Base-by-base conservation (phyloP, 2,888 invertebrate genomes). In the Alcis repandata region DNA sequence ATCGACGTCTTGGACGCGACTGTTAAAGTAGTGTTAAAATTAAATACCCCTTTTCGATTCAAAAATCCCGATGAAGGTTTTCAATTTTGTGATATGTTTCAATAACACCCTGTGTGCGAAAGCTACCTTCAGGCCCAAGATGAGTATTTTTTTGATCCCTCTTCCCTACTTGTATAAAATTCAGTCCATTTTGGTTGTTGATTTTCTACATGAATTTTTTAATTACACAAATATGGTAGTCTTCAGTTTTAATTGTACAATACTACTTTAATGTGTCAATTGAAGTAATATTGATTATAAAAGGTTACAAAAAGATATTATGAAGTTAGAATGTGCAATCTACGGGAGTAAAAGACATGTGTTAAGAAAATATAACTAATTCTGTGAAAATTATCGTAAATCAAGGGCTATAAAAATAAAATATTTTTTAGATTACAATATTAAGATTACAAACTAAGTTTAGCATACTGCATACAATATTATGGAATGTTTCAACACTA, bases 91-190 rank as follows among this genome's bases (percentile, higher is more conserved):
- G 91, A 91, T 91, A 91, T 91, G 91, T 91, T 80, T 84, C 77
- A 83, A 61, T 84, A 82, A 84, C 82, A 91, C 91, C 90, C 90
- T 90, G 89, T 89, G 80, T 81, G 85, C 80, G 80, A 83, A 79
- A 84, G 79, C 83, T 84, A 82, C 76, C 77, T 80, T 81, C 84
- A 80, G 79, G 81, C 85, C 80, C 81, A 78, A 83, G 78, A 80
- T 85, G 84, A 85, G 78, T 84, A 80, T 81, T 83, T 79, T n/a
- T 85, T 71, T 90, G 90, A 82, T 89, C 89, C 90, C 88, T 79
- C 80, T 80, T 82, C 68, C 77, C 78, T 83, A 79, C 74, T 78
- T 78, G 70, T 84, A 82, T 73, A 77, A 79, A 83, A 85, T 75
- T 87, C 88, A 87, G 88, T 87, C 88, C 72, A 80, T 78, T 78